A percentile compares a stretch with the other conserved stretches of the same genome.
Evolutionary conservation across 1,140 invertebrate genomes (phyloP).

Genomic region (Tetramorium parvispinum): DNA sequence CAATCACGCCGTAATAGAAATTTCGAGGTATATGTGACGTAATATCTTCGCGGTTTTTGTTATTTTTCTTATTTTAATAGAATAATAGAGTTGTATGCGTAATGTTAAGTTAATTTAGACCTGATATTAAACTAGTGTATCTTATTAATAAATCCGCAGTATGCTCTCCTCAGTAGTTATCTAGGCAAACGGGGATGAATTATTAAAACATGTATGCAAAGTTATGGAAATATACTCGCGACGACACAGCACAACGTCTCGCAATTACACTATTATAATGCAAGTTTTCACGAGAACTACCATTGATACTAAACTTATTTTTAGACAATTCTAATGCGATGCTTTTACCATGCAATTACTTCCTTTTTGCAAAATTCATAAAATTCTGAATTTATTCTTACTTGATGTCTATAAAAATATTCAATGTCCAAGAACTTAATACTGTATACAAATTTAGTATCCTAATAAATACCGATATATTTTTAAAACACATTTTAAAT

Average conservation of each 20-base stretch:
- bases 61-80: not conserved
- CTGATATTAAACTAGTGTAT: slow-evolving; percentile 58
- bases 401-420: slow-evolving; percentile 12
- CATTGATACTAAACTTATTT: slow-evolving; percentile 23
- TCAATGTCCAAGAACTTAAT: not conserved
- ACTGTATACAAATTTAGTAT: not conserved
- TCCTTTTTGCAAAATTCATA: not conserved
- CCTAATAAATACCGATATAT: not conserved
- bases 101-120: slow-evolving; percentile 30
- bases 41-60: not conserved
- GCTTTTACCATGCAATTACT: slow-evolving; percentile 6
- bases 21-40: not conserved
- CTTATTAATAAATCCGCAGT: slow-evolving; percentile 62
- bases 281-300: slow-evolving; percentile 67
- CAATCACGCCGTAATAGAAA: not conserved
- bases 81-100: not conserved
- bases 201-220: slow-evolving; percentile 85
- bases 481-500: not conserved
- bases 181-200: slow-evolving; percentile 73
- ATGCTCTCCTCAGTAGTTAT: slow-evolving; percentile 12
- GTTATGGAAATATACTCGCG: slow-evolving; percentile 84
- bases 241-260: slow-evolving; percentile 76
- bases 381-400: slow-evolving; percentile 37
- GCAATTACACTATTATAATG: slow-evolving; percentile 74
- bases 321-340: slow-evolving; percentile 22